phyloP scores from a whole-genome alignment of 2,797 vertebrate species.

The Pteronotus mesoamericanus region DNA sequence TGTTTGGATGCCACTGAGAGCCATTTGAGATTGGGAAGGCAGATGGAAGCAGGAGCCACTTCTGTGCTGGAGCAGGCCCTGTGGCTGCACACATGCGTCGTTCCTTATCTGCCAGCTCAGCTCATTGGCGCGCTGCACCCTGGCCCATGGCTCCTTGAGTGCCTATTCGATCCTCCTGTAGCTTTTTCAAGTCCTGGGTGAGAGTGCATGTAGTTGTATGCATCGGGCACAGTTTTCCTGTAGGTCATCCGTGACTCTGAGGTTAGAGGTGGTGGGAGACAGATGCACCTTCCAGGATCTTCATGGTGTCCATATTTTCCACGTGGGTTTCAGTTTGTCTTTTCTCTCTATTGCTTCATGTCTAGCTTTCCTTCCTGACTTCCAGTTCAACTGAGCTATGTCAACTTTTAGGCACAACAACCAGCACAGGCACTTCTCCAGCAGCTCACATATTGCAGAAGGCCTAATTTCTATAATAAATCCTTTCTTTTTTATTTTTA shows the following conservation, averaged over 20 bases:
- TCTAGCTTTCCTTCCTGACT: neutral
- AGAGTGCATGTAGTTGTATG: neutral
- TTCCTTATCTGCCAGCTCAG: neutral
- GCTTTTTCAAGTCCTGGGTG: neutral
- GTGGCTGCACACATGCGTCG: neutral
- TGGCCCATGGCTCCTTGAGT: neutral
- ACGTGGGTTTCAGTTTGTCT: neutral
- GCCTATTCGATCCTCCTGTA: neutral
- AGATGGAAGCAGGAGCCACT: neutral
- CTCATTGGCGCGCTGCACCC: neutral
- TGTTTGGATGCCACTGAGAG: neutral
- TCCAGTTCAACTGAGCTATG: neutral
- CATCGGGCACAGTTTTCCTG: neutral
- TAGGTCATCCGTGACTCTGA: neutral
- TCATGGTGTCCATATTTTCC: neutral
- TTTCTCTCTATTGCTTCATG: neutral
- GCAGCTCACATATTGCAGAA: neutral
- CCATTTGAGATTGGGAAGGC: neutral
- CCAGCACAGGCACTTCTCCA: neutral
- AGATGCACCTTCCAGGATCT: neutral
- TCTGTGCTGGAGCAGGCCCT: neutral
- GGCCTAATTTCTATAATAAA: neutral
- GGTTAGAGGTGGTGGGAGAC: neutral
- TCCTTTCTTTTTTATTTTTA: neutral
- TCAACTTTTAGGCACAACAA: neutral